phyloP scores from a whole-genome alignment of 2,113 vertebrate species.

The Apteryx mantelli region DNA sequence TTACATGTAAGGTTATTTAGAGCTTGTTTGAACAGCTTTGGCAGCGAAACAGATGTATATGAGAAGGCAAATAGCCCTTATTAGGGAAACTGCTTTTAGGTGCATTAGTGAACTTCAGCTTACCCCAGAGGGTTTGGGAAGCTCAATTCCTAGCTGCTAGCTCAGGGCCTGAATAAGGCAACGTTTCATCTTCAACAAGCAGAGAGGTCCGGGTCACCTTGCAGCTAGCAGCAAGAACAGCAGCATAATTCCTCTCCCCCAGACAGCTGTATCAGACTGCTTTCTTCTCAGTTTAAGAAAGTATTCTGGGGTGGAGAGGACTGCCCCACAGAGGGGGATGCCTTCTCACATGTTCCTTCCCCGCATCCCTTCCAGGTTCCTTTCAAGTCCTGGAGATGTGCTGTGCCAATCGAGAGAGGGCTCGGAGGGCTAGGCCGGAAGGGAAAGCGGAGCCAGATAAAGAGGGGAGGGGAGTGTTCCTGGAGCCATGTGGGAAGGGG shows the following conservation, averaged over 20 bases:
- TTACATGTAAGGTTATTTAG: not conserved
- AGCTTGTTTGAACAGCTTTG: not conserved
- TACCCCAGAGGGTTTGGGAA: not conserved
- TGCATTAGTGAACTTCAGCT: not conserved
- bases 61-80: not conserved
- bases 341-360: accelerated
- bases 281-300: not conserved
- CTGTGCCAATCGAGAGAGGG: not conserved
- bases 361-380: not conserved
- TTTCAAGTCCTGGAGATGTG: not conserved
- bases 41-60: not conserved
- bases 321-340: not conserved
- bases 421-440: not conserved
- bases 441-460: not conserved
- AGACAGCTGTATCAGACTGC: not conserved
- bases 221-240: not conserved
- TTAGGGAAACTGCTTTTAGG: not conserved
- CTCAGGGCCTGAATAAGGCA: not conserved
- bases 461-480: not conserved
- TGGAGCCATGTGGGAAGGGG: not conserved
- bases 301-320: not conserved
- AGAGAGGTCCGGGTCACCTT: not conserved
- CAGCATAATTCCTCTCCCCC: not conserved
- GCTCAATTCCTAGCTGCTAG: not conserved
- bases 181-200: not conserved